Conservation (phyloP, 2,113 vertebrate species). For the Circaetus gallicus region DNA sequence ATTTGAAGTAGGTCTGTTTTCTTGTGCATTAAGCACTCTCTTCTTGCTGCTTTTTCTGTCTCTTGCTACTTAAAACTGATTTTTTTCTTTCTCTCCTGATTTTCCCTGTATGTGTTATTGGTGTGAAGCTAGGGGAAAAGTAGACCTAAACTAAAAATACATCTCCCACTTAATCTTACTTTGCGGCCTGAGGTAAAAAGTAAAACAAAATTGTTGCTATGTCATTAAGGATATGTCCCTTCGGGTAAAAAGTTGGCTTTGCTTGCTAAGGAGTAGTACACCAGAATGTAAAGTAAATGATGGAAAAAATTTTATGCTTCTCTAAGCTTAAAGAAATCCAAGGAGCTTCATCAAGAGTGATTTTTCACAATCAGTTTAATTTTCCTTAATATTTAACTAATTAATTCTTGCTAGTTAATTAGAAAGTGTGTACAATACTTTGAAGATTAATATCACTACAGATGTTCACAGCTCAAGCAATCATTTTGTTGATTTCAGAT, state of each 20-base stretch:
- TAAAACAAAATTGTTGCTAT: not conserved
- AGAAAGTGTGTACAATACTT: not conserved
- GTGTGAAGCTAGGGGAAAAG: not conserved
- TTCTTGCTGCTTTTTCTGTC: not conserved
- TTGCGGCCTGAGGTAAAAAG: not conserved
- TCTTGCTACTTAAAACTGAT: not conserved
- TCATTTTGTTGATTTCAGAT: not conserved
- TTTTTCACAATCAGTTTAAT: not conserved
- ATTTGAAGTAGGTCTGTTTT: not conserved
- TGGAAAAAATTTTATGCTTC: not conserved
- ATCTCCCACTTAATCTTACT: not conserved
- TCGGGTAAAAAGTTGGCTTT: not conserved
- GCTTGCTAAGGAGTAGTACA: not conserved
- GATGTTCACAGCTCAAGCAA: not conserved
- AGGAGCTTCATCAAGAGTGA: not conserved
- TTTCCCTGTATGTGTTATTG: not conserved
- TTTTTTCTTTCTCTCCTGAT: not conserved
- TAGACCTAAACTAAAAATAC: not conserved
- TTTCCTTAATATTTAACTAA: not conserved
- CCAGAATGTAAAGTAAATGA: not conserved
- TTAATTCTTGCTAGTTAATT: not conserved
- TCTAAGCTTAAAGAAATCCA: not conserved
- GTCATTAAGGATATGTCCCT: not conserved
- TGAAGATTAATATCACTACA: not conserved
- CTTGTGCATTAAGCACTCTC: not conserved